Evolutionary conservation across 1,140 invertebrate species (phyloP), one percentile per base, ranked within the genome.

Genomic region (Ooceraea biroi): DNA sequence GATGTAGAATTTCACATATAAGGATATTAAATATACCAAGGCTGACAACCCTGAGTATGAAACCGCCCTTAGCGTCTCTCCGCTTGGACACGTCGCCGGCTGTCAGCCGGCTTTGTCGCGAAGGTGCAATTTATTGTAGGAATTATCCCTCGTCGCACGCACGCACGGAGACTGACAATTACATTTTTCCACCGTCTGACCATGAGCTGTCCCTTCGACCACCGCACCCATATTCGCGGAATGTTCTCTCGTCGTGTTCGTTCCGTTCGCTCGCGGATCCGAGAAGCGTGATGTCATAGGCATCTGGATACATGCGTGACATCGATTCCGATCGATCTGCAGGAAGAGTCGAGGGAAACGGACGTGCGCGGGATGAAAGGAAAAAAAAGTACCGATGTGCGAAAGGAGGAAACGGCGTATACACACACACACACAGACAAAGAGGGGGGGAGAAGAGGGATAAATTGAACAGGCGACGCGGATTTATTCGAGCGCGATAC

Each of bases 401-500:
- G 78, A 82, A 82, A 61, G 55, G 61, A 82, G 30, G 14, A 27
- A 82, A 27, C 57, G 52, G n/a, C 5, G 10, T 36, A 36, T 36
- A 7, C 36, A 55, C 46, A 61, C 25, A 2, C 19, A 48, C n/a
- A 36, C 14, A 50, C 22, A 60, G 12, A 71, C 1, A 71, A 5
- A 50, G 48, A 19, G 7, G 17, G 12, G 44, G 5, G 5, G 36
- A 25, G 30, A 5, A 41, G 78, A 52, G 57, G 48, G 50, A 88
- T 88, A 88, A 88, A 88, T 87, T 86, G 83, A 60, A 58, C 52
- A 36, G 60, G 12, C 73, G 61, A 86, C 71, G 77, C 83, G 87
- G 84, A 88, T 88, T 88, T 85, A 85, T 87, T 88, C 66, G 82
- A 82, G 71, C 85, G 58, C 86, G 74, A 88, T 88, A 58, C 82